These are phyloP conservation scores for Darevskia nairensis DNA, from an alignment of 2,797 vertebrate genomes.

Conservation along the genomic window DNA sequence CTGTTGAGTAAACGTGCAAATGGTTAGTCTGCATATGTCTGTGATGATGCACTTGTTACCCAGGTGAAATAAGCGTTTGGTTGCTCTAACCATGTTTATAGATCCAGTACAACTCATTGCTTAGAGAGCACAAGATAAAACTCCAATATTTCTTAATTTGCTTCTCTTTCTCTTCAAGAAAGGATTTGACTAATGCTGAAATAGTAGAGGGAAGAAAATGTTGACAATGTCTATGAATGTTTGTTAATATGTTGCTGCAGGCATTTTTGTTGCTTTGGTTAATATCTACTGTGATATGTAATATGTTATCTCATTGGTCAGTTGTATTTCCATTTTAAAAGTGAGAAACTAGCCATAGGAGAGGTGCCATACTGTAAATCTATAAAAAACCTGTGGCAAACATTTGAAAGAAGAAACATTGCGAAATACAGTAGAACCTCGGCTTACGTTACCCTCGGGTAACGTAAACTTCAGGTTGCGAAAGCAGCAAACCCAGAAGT, in stretches of 20 bases:
- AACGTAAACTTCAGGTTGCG: too few relatives aligned
- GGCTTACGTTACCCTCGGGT: too few relatives aligned
- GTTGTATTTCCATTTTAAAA: background rate
- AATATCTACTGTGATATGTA: background rate
- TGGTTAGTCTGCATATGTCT: background rate
- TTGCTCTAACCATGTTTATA: background rate
- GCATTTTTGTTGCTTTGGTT: background rate
- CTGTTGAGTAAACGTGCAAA: too few relatives aligned
- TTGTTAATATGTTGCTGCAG: background rate
- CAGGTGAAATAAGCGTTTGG: background rate
- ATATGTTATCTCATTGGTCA: background rate
- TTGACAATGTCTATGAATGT: background rate
- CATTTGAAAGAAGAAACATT: background rate
- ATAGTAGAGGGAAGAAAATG: background rate
- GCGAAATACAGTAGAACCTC: too few relatives aligned
- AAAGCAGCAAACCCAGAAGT: too few relatives aligned
- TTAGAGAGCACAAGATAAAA: background rate
- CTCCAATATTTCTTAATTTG: background rate
- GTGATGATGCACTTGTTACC: background rate
- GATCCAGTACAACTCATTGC: too few relatives aligned
- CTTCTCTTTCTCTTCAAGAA: background rate
- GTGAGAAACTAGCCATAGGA: too few relatives aligned
- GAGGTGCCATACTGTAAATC: background rate
- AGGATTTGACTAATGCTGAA: background rate
- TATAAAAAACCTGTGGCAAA: background rate